Evolutionary conservation across 2,113 vertebrate species (phyloP).

Genomic region (Aptenodytes forsteri): DNA sequence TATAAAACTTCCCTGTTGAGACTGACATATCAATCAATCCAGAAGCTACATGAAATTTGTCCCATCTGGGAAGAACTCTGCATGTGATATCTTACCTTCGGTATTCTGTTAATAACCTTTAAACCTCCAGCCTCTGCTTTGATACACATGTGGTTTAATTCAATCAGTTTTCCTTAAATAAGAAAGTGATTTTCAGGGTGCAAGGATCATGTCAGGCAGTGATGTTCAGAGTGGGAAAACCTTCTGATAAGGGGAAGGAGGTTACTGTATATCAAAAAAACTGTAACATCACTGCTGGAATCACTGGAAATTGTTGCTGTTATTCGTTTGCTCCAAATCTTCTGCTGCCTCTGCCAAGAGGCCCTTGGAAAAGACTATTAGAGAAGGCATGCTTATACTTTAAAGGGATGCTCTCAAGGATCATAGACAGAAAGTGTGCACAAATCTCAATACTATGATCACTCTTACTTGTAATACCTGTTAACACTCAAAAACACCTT

Average conservation of each 20-base stretch:
- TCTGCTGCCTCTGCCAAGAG: neutral
- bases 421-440: fast-evolving
- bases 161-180: neutral
- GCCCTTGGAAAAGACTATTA: neutral
- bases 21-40: neutral
- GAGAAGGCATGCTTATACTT: neutral
- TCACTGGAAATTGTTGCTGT: neutral
- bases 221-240: neutral
- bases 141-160: slow-evolving; percentile 1
- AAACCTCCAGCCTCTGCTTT: neutral
- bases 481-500: neutral
- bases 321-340: neutral
- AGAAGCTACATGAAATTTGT: slow-evolving; percentile 12
- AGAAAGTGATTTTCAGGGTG: slow-evolving; percentile 6
- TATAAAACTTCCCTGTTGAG: neutral
- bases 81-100: neutral
- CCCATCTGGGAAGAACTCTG: slow-evolving; percentile 16
- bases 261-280: neutral
- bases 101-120: neutral
- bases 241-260: neutral
- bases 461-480: neutral
- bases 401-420: neutral
- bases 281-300: neutral
- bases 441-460: neutral
- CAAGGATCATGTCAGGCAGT: neutral